Conservation (phyloP, 2,888 invertebrate species). For the Exocentrus adspersus region DNA sequence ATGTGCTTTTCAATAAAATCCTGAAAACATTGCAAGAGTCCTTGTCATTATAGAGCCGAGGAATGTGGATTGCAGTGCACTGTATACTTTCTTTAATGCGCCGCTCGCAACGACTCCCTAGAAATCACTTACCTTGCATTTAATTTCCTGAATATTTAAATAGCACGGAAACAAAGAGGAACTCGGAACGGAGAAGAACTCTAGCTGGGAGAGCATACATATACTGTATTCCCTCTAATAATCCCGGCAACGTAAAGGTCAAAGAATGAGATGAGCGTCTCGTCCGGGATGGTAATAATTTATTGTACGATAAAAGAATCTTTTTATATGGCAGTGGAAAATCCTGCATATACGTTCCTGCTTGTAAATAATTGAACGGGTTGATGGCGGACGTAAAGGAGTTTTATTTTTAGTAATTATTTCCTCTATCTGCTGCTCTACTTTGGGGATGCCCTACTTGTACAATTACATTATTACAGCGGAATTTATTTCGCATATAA, state of each 20-base stretch:
- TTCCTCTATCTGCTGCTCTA: not conserved
- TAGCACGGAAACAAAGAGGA: conserved; percentile 17
- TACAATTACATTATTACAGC: no score
- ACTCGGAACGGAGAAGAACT: conserved; percentile 14
- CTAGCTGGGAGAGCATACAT: no score
- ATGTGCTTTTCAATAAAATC: no score
- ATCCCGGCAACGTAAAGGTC: conserved; percentile 9
- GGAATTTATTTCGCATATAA: no score
- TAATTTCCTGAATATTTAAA: conserved; percentile 31
- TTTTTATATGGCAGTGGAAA: conserved; percentile 27
- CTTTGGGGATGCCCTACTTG: no score
- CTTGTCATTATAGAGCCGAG: conserved; percentile 5
- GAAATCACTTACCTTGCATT: conserved; percentile 8
- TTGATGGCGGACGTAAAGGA: conserved; percentile 3
- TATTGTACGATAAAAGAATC: conserved; percentile 29
- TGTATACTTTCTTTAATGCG: not conserved
- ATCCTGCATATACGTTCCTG: conserved; percentile 5
- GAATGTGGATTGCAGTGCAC: not conserved
- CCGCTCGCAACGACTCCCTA: not conserved
- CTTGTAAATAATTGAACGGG: conserved; percentile 7
- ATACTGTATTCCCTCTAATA: conserved; percentile 20
- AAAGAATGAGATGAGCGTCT: conserved; percentile 23
- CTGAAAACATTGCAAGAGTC: conserved; percentile 1
- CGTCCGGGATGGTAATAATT: conserved; percentile 13
- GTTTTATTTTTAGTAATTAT: conserved; percentile 4